Evolutionary conservation across 2,888 invertebrate species (phyloP), one percentile per base, ranked within the genome.

Genomic region (Apomyelois bistriatella): DNA sequence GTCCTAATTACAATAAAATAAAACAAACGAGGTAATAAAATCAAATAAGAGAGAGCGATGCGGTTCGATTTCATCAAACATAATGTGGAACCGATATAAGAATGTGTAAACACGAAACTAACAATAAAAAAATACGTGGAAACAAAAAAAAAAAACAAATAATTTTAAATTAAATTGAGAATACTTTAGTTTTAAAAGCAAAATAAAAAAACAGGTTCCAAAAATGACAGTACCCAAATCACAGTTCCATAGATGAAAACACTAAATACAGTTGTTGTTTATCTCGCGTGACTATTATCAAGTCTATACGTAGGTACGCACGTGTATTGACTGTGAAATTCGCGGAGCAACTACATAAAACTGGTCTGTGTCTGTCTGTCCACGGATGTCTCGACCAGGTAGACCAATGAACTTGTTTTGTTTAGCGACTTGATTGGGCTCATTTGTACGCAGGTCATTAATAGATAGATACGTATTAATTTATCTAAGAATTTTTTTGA

Each of bases 311-410:
- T n/a, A n/a, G n/a, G n/a, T n/a, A n/a, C 3, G 13, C 17, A 41
- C 43, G 43, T 43, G 43, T 43, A 30, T 13, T 8, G 43, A 30
- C 13, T 30, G 43, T 9, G 43, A 15, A 30, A 43, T 30, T 13
- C 43, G 43, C 30, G 43, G 13, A 13, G 43, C 43, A 13, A 43
- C 43, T 43, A 30, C 41, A 10, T 17, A 17, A 41, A n/a, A 43
- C 43, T 30, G 43, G 28, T 28, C 15, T 28, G 12, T 1, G 30
- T 6, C n/a, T 3, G 22, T 22, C 43, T 43, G 43, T 30, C 30
- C 30, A 30, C 30, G 43, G 22, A n/a, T 12, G 22, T 12, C 22
- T n/a, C n/a, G 36, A 28, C 12, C 30, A 43, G 43, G 43, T 43
- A 43, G 30, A 30, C 30, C 30, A 28, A 43, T 43, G 30, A 43